phyloP scores from a whole-genome alignment of 2,113 vertebrate genomes.

The Bettongia penicillata region DNA sequence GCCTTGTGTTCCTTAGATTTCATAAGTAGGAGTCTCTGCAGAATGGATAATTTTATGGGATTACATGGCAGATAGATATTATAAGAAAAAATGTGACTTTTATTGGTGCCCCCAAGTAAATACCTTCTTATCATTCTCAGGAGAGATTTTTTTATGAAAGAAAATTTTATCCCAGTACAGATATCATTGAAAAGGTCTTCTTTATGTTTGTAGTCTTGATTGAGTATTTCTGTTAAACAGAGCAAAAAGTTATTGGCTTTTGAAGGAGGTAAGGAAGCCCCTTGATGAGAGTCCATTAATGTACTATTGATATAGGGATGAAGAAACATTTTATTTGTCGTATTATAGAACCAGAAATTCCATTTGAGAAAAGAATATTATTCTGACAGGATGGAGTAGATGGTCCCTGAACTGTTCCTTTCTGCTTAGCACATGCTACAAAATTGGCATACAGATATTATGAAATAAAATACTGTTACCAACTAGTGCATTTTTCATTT shows the following conservation, averaged over 20 bases:
- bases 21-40: not conserved
- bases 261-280: slow-evolving; percentile 27
- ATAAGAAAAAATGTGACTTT: not conserved
- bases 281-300: not conserved
- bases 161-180: not conserved
- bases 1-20: not conserved
- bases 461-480: not conserved
- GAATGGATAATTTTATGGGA: not conserved
- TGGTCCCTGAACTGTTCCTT: not conserved
- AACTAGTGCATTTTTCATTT: not conserved
- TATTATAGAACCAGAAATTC: not conserved
- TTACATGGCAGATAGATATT: not conserved
- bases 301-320: not conserved
- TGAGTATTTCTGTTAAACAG: slow-evolving; percentile 12
- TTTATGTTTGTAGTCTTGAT: not conserved
- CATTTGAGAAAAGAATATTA: slow-evolving; percentile 27
- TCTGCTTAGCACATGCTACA: slow-evolving; percentile 23
- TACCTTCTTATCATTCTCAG: slow-evolving; percentile 1
- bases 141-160: not conserved
- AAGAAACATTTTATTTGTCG: not conserved
- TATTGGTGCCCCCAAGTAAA: slow-evolving; percentile 11
- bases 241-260: slow-evolving; percentile 6
- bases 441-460: not conserved
- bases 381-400: not conserved
- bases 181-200: not conserved